Percentiles rank a stretch among this genome's conserved stretches.
Evolutionary conservation across 2,797 vertebrate species (phyloP).

Genomic region (Alexandromys oeconomus): DNA sequence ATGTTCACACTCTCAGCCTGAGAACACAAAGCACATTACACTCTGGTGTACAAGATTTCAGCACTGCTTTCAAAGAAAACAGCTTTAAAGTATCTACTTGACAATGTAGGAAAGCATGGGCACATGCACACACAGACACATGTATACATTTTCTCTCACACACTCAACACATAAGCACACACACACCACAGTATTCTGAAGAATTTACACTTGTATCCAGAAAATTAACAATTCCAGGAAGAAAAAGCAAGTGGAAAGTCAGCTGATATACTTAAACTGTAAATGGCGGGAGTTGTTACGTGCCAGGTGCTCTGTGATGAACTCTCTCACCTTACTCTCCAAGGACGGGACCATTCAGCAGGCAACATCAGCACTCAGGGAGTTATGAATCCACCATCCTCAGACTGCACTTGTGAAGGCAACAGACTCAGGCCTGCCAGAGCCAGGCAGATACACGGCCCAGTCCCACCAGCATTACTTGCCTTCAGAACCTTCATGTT

Average conservation of each 20-base stretch:
- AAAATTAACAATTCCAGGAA: constrained; percentile 81
- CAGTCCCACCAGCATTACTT: background rate
- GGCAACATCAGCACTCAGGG: constrained; percentile 36
- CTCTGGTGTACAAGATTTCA: constrained; percentile 63
- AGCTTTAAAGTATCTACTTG: constrained; percentile 70
- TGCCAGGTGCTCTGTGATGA: constrained; percentile 72
- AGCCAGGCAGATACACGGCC: background rate
- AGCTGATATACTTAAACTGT: constrained; percentile 59
- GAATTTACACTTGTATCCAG: constrained; percentile 72
- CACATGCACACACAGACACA: background rate
- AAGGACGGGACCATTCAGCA: constrained; percentile 73
- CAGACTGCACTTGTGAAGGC: constrained; percentile 4
- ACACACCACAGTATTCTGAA: constrained; percentile 1
- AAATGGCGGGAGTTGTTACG: constrained; percentile 70
- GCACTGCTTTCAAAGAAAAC: constrained; percentile 62
- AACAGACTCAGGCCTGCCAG: background rate
- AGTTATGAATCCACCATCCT: constrained; percentile 4
- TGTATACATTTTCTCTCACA: background rate
- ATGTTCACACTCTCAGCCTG: constrained; percentile 73
- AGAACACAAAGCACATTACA: constrained; percentile 76
- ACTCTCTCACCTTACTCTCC: constrained; percentile 46
- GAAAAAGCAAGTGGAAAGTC: constrained; percentile 69
- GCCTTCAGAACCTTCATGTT: constrained; percentile 67
- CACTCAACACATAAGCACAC: background rate
- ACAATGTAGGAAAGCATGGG: constrained; percentile 57